Percentiles rank a stretch among this genome's conserved stretches.
phyloP scores from a whole-genome alignment of 2,797 vertebrate species.

The Leucoraja ocellata region DNA sequence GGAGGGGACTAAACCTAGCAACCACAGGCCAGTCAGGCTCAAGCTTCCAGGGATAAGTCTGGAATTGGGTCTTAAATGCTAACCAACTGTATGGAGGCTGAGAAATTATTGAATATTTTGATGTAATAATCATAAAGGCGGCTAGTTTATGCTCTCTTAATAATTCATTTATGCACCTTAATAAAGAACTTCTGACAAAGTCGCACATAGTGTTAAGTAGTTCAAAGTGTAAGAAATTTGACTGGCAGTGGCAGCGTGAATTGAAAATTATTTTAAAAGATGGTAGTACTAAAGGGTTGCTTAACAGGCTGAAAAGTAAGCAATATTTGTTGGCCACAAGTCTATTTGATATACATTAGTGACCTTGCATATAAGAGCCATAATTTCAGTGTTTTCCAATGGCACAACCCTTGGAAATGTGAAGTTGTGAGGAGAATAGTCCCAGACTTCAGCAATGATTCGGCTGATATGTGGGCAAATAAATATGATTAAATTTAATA shows the following conservation, averaged over 20 bases:
- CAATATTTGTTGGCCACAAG: background rate
- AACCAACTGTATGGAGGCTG: background rate
- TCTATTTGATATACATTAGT: background rate
- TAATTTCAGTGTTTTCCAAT: background rate
- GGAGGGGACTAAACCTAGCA: background rate
- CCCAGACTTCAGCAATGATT: background rate
- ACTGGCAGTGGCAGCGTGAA: background rate
- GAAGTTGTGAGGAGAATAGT: background rate
- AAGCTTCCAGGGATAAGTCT: conserved; percentile 37
- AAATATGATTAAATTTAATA: background rate
- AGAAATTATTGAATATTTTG: background rate
- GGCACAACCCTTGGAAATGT: background rate
- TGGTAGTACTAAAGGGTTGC: background rate
- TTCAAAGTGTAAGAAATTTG: background rate
- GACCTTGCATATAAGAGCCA: background rate
- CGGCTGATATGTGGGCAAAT: background rate
- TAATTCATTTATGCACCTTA: background rate
- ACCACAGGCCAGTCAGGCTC: background rate
- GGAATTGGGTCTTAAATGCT: background rate
- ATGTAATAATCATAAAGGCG: background rate
- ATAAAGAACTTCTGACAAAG: background rate
- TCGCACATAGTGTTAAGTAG: background rate
- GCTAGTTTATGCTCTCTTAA: background rate
- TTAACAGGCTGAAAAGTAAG: background rate
- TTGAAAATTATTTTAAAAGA: background rate